phyloP scores from a whole-genome alignment of 2,888 invertebrate species.

The Corbicula japonica region DNA sequence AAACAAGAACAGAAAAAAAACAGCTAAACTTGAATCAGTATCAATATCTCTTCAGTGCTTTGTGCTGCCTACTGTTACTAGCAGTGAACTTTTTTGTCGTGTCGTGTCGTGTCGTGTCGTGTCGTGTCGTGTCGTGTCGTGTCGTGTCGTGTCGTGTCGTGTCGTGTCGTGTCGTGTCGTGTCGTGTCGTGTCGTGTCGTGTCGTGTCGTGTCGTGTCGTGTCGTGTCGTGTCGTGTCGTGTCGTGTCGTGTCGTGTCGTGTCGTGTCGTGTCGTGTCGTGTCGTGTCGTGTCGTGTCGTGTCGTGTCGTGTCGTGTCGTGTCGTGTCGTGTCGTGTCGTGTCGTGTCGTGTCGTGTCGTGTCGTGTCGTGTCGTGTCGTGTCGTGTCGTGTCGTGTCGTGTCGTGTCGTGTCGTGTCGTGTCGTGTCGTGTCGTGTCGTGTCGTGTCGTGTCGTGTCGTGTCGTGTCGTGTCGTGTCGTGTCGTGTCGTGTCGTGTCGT shows the following conservation, averaged over 20 bases:
- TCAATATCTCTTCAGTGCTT: too few species aligned
- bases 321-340: constrained; percentile 2
- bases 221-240: not conserved
- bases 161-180: constrained; percentile 1
- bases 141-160: not conserved
- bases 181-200: not conserved
- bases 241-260: constrained; percentile 1
- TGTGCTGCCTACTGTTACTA: too few species aligned
- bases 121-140: not conserved
- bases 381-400: constrained; percentile 5
- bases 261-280: constrained; percentile 2
- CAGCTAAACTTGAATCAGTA: too few species aligned
- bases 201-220: not conserved
- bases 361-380: constrained; percentile 2
- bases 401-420: constrained; percentile 1
- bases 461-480: not conserved
- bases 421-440: not conserved
- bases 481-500: not conserved
- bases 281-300: constrained; percentile 2
- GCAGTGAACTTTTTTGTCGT: too few species aligned
- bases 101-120: constrained; percentile 2
- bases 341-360: constrained; percentile 2
- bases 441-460: constrained; percentile 8
- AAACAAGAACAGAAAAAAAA: too few species aligned
- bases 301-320: constrained; percentile 2